These are phyloP conservation scores for Malurus splendens DNA, from an alignment of 2,797 vertebrate genomes.

Conservation along the genomic window DNA sequence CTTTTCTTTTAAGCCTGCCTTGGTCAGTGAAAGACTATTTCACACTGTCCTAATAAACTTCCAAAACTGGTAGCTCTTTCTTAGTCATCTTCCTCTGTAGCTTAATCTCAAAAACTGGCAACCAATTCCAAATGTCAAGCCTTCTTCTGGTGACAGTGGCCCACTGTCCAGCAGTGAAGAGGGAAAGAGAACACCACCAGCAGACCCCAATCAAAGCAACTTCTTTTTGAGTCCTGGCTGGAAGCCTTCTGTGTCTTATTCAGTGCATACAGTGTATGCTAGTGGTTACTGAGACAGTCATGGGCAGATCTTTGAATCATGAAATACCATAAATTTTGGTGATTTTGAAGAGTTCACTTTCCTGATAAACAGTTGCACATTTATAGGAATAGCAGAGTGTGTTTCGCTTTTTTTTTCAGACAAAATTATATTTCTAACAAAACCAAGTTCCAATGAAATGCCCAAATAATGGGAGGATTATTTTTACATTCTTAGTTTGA, in stretches of 20 bases:
- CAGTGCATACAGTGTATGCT: not conserved
- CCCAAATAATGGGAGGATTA: not conserved
- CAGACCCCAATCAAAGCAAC: not conserved
- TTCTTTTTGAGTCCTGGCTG: not conserved
- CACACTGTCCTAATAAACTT: not conserved
- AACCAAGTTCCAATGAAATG: not conserved
- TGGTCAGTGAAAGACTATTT: not conserved
- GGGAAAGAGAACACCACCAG: not conserved
- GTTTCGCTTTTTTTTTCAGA: not conserved
- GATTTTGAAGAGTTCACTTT: not conserved
- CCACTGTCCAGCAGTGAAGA: not conserved
- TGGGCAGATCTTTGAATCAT: not conserved
- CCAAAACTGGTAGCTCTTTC: not conserved
- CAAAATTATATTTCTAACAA: not conserved
- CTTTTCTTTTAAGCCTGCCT: not conserved
- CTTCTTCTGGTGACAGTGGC: not conserved
- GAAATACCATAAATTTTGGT: not conserved
- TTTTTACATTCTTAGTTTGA: not conserved
- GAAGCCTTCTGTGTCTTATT: not conserved
- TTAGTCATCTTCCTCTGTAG: not conserved
- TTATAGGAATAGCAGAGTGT: not conserved
- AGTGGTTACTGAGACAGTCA: not conserved
- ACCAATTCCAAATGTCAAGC: not conserved
- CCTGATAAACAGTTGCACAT: not conserved
- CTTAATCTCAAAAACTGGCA: not conserved